Evolutionary conservation across 92 coral and sea anemone species (phyloP).

Genomic region (Plumapathes pennacea): DNA sequence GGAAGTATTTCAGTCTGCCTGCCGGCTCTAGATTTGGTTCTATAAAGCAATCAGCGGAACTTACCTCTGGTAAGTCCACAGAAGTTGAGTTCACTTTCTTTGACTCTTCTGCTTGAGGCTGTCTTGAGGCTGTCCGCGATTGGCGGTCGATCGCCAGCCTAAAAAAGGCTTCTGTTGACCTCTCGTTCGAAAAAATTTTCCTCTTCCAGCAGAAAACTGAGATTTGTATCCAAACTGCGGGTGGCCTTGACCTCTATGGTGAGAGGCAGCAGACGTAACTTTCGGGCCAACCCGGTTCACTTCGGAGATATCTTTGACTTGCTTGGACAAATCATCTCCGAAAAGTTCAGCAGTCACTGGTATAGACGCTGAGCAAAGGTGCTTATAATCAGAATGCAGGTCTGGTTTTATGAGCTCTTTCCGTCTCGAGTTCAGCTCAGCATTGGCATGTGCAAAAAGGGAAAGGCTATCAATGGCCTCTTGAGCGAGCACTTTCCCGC

Average conservation of each 20-base stretch:
- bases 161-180: conserved; percentile 15
- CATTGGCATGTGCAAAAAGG: conserved; percentile 21
- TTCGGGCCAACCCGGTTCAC: conserved; percentile 30
- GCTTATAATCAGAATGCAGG: conserved; percentile 23
- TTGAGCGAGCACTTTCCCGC: conserved; percentile 29
- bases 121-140: conserved; percentile 1
- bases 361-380: not conserved
- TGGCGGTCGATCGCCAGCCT: conserved; percentile 13
- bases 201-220: conserved; percentile 14
- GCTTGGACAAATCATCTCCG: conserved; percentile 4
- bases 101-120: conserved; percentile 9
- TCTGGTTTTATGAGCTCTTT: not conserved
- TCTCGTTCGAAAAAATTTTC: conserved; percentile 6
- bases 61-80: conserved; percentile 20
- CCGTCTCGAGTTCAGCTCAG: conserved; percentile 5
- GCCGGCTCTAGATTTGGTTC: conserved; percentile 6
- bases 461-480: conserved; percentile 17
- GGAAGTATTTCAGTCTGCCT: conserved; percentile 6
- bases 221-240: conserved; percentile 10
- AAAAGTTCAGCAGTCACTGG: not conserved
- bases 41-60: not conserved
- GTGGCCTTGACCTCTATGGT: conserved; percentile 3
- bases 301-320: conserved; percentile 3
- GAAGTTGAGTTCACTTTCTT: conserved; percentile 9
- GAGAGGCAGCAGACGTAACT: conserved; percentile 3